Evolutionary conservation across 2,113 vertebrate genomes (phyloP), one percentile per base, ranked within the genome.

Genomic region (Chloropsis cyanopogon): DNA sequence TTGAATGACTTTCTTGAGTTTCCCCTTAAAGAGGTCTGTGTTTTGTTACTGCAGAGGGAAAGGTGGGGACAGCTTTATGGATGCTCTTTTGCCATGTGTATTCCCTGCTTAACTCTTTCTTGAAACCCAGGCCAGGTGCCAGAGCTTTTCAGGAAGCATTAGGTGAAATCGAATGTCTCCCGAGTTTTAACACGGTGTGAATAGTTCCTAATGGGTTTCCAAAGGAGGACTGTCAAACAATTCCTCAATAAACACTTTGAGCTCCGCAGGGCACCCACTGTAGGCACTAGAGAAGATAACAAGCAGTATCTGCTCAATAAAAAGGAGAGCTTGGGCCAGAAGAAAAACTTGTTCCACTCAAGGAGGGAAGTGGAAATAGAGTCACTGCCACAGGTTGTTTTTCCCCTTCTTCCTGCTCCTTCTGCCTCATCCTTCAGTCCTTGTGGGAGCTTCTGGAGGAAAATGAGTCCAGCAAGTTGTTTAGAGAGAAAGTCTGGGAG

Each of bases 71-170:
- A 82, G 35, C 50, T 71, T 90, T 50, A 70, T 63, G 54, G 18
- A 50, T 35, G 23, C 42, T 91, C 59, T 91, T 86, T 80, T 4
- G 9, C 33, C 92, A 41, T 26, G 25, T 66, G 25, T 66, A 70
- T 90, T 78, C 39, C 69, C 50, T 59, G 33, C 19, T 82, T 94
- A 95, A 94, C 88, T 90, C 90, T 65, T 90, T 90, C 66, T 73
- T 86, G 79, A 88, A 86, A 64, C 23, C 19, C 31, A 37, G 49
- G 46, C 41, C 33, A 29, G 13, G 33, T 49, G 33, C 63, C 79
- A 90, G 66, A 88, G 70, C 11, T 68, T 89, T 85, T 82, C 78
- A 91, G 87, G 72, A 91, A 92, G 68, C 28, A n/a, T 88, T 91
- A 73, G 6, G 23, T 75, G 47, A 78, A 91, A 63, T 60, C 33